Base-by-base conservation (phyloP, 2,797 vertebrate genomes). In the Spheniscus humboldti region DNA sequence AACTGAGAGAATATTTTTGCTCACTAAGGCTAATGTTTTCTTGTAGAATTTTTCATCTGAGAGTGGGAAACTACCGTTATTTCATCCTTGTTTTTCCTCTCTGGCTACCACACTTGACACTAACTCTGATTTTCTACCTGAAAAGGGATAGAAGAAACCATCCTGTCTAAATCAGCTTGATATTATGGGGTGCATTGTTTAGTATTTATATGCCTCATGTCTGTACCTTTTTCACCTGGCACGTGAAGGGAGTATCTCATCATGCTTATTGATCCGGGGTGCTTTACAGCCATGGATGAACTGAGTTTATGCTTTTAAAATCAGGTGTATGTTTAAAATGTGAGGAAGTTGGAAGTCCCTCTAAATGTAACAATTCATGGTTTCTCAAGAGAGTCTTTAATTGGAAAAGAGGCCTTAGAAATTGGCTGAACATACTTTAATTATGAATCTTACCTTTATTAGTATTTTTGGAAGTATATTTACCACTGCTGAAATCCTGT, bases 41-140 rank as follows among this genome's bases (percentile, higher is more conserved):
- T 47, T 80, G 45, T 12, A 18, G 84, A 69, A 63, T 66, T 79
- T 92, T 89, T 91, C 81, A 68, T 80, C 39, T 86, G 15, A 71
- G 66, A 92, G 35, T 57, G 68, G 72, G 37, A 80, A 94, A 88
- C 67, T 88, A 74, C 80, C 75, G 43, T 84, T 84, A 66, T 52
- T 94, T 95, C 64, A 30, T 66, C 90, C 88, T 76, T 94, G 60
- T 13, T 94, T 96, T 86, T 88, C 67, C 18, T 73, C 39, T 60
- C 57, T n/a, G 83, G n/a, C 45, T 91, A 20, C 55, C 35, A 55
- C 78, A 39, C 83, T 95, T 94, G 88, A 92, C 74, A 35, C 53
- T 45, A 75, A 88, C 77, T 82, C 67, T 41, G 62, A 62, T 95
- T 92, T 94, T 76, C 77, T 78, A 16, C 66, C 60, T 85, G 66